Percentiles rank a stretch among this genome's conserved stretches.
Conservation (phyloP, 2,888 invertebrate species). For the Smittia sp. region DNA sequence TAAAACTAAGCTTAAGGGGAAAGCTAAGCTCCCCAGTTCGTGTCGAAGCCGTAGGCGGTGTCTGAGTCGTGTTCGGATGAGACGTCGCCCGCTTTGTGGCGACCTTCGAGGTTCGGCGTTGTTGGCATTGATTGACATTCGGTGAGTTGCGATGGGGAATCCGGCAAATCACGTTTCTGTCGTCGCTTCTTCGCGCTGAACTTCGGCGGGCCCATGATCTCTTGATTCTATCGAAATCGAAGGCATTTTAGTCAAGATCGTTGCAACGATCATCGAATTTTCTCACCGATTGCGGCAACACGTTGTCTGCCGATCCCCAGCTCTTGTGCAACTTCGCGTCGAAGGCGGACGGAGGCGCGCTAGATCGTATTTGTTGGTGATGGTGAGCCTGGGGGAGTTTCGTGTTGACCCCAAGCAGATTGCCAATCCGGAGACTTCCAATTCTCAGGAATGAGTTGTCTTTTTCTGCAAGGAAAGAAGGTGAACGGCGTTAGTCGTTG, state of each 20-base stretch:
- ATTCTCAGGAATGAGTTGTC: conserved; percentile 87
- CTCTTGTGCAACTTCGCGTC: conserved; percentile 76
- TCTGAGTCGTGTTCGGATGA: conserved; percentile 75
- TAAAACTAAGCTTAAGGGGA: background rate
- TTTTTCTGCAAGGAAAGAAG: conserved; percentile 63
- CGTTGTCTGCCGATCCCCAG: conserved; percentile 84
- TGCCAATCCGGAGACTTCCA: conserved; percentile 86
- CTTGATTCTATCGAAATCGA: background rate
- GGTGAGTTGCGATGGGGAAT: conserved; percentile 47
- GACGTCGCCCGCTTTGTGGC: conserved; percentile 47
- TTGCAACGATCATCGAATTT: conserved; percentile 10
- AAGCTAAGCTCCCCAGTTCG: conserved; percentile 58
- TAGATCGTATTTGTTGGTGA: conserved; percentile 51
- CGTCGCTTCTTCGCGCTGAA: conserved; percentile 65
- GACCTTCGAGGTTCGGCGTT: conserved; percentile 63
- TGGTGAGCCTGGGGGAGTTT: conserved; percentile 55
- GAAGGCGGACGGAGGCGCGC: conserved; percentile 49
- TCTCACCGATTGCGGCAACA: conserved; percentile 21
- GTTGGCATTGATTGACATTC: conserved; percentile 65
- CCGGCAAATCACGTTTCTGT: conserved; percentile 59
- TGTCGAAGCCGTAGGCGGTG: conserved; percentile 81
- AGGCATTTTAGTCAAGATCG: background rate
- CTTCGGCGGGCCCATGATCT: conserved; percentile 71
- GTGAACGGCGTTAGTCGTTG: conserved; percentile 45
- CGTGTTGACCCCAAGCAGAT: conserved; percentile 71